Base-by-base conservation (phyloP, 2,113 vertebrate genomes). In the Cryptotis parvus region DNA sequence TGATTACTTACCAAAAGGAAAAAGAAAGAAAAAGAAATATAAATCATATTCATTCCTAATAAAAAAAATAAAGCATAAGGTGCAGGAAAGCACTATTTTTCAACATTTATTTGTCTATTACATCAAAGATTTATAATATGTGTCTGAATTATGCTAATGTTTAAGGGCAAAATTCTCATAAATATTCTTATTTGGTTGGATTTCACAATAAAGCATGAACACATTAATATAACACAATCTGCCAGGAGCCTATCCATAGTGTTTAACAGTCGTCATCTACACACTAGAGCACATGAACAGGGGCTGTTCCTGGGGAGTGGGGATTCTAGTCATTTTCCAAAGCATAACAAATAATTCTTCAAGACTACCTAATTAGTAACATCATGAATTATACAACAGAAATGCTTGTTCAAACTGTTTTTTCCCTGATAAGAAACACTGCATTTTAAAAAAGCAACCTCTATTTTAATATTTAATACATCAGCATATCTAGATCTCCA, bases 381-480 rank as follows among this genome's bases (percentile, higher is more conserved):
- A 95, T 92, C 94, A 97, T 98, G 94, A 97, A 98, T 98, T 98
- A 98, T 97, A 98, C 96, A 98, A 97, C 43, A 98, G 95, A 77
- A 92, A 92, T 94, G 80, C 94, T 98, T 98, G 96, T 97, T 98
- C 97, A 98, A 96, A 97, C 97, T 97, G 90, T 95, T 97, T 97
- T 97, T 97, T 97, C 96, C 89, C 96, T 97, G 95, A 97, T 98
- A 98, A 97, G 97, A 98, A 98, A 98, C 96, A 97, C 95, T 97
- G 96, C 96, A 98, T 98, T 98, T 98, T 97, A 97, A 97, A 97
- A n/a, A 97, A 97, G 95, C 96, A 98, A 97, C 96, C 93, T 97
- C 96, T 94, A 97, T 97, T 98, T 98, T 98, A 98, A 98, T 98
- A 98, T 98, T 98, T 98, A 98, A 98, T 98, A 98, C 82, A 87